Percentiles rank a stretch among this genome's conserved stretches.
Evolutionary conservation across 2,888 invertebrate genomes (phyloP).

Genomic region (Paralinhomoeus sp.): DNA sequence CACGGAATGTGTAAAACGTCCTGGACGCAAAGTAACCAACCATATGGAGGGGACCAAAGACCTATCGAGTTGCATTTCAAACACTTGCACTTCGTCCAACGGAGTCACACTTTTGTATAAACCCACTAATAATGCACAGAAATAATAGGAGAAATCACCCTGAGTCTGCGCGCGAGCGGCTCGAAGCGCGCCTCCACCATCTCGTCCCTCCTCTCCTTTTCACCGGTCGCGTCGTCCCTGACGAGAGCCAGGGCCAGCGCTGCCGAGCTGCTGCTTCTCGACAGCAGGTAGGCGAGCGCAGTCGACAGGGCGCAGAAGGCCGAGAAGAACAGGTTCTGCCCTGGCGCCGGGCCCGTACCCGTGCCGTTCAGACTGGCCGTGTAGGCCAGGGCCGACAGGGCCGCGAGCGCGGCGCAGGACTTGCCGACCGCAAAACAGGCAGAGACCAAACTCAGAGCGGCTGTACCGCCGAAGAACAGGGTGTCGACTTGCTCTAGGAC

Average conservation of each 20-base stretch:
- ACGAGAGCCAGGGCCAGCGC: neutral
- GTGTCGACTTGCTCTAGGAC: constrained; percentile 60
- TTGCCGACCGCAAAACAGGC: constrained; percentile 55
- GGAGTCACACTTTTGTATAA: no score
- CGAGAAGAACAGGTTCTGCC: constrained; percentile 43
- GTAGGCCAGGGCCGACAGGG: constrained; percentile 35
- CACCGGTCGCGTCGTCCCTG: no score
- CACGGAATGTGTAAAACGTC: neutral
- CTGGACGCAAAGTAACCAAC: no score
- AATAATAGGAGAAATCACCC: no score
- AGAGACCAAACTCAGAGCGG: constrained; percentile 37
- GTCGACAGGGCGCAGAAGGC: constrained; percentile 56
- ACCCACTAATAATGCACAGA: no score
- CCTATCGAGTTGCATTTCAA: no score
- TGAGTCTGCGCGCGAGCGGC: constrained; percentile 9
- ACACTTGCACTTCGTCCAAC: no score
- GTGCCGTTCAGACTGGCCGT: neutral
- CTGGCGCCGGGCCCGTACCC: constrained; percentile 13
- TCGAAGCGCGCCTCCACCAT: constrained; percentile 2
- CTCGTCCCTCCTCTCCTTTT: no score
- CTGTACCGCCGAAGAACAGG: constrained; percentile 47
- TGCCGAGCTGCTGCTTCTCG: constrained; percentile 34
- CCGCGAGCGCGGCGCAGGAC: constrained; percentile 51
- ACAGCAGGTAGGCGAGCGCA: constrained; percentile 68
- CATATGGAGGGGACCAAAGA: no score